Conservation (phyloP, 2,113 vertebrate species). For the Phyllostomus discolor region DNA sequence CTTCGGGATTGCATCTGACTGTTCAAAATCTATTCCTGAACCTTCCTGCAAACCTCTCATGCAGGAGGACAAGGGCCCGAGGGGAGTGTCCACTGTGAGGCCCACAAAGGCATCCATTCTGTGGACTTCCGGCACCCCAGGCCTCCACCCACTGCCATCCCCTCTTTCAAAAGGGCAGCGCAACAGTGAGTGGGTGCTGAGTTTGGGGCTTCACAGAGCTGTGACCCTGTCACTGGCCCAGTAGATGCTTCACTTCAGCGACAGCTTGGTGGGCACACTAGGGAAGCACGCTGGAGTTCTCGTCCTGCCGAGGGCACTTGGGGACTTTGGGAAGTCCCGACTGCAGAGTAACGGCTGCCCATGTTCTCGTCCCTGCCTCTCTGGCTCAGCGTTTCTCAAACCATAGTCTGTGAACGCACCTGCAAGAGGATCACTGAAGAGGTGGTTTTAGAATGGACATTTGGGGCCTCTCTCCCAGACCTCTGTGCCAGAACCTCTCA, state of each 20-base stretch:
- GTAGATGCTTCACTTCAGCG: not conserved
- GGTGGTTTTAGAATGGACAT: not conserved
- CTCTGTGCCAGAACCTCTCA: not conserved
- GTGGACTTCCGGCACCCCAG: not conserved
- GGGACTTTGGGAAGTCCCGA: not conserved
- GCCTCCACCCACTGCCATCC: not conserved
- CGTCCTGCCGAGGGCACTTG: not conserved
- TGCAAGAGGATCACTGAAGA: not conserved
- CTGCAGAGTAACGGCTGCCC: not conserved
- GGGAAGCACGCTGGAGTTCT: not conserved
- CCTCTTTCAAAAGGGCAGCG: not conserved
- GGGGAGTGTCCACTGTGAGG: not conserved
- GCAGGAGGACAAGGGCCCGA: not conserved
- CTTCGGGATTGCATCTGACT: constrained; percentile 49
- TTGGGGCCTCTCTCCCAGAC: not conserved
- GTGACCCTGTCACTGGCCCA: not conserved
- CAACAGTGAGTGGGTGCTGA: not conserved
- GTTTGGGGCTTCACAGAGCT: not conserved
- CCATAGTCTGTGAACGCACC: not conserved
- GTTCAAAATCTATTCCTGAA: constrained; percentile 29
- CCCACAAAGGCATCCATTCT: not conserved
- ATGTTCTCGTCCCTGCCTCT: not conserved
- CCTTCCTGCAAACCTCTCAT: not conserved
- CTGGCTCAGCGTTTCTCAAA: not conserved
- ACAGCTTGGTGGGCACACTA: not conserved